Evolutionary conservation across 2,888 invertebrate genomes (phyloP), one percentile per base, ranked within the genome.

Genomic region (Diadegma fenestrale): DNA sequence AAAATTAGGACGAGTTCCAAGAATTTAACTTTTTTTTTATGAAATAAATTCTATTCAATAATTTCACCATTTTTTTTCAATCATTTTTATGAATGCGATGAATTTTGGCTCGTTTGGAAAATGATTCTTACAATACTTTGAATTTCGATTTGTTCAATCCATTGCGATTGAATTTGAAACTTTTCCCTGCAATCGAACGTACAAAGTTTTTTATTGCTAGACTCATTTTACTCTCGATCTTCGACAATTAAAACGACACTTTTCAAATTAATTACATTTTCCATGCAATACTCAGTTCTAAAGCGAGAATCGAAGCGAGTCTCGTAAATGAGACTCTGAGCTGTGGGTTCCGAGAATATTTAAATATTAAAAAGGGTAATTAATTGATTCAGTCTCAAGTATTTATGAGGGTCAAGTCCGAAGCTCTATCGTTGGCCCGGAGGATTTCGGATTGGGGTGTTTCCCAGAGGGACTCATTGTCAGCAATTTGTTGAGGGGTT

Each of bases 381-480:
- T 66, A 66, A 66, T 58, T 26, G 66, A 2, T 22, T 41, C 5
- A 41, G 10, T 37, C 41, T 5, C 66, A 22, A 41, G 22, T 41
- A 66, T 66, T 66, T n/a, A 66, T 66, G 66, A 66, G 41, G 45
- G 26, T 68, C 68, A 43, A 68, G 68, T 68, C 43, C 26, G 41
- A 45, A 26, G 26, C 17, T 68, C 12, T 64, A 43, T 68, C 22
- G 26, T 68, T 41, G 43, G 43, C 43, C 43, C 43, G 22, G 43
- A 43, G n/a, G 8, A 17, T 64, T 45, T 26, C 45, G 43, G 41
- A 17, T 43, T 3, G 45, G 68, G 68, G 26, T 45, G 68, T 68
- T 68, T 68, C 45, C 68, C 43, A 43, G 43, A 45, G 68, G 68
- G 45, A 7, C 45, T 45, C 68, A 26, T 68, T 45, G 68, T 68